Evolutionary conservation across 2,113 vertebrate genomes (phyloP).

Genomic region (Collichthys lucidus): DNA sequence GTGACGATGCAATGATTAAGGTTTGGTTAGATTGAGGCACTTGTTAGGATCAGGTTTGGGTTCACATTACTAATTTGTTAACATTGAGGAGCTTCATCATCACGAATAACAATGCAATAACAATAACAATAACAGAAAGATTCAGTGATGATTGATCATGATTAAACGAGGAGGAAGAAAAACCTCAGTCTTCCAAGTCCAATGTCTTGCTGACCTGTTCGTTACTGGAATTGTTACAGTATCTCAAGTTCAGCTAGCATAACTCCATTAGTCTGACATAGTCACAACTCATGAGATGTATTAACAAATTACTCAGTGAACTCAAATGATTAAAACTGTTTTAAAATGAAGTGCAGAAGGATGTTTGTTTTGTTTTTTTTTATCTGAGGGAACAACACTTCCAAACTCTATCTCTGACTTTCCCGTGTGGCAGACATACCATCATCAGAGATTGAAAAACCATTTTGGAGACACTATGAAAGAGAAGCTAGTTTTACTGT

Average conservation of each 20-base stretch:
- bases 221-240: not conserved
- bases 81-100: not conserved
- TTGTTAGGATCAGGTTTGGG: not conserved
- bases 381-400: not conserved
- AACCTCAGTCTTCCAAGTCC: not conserved
- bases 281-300: not conserved
- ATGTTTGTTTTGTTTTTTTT: not conserved
- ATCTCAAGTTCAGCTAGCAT: not conserved
- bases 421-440: not conserved
- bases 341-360: too few relatives aligned
- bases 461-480: not conserved
- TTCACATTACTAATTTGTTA: not conserved
- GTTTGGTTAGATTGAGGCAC: not conserved
- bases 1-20: not conserved
- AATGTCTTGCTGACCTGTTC: not conserved
- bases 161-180: not conserved
- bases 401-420: not conserved
- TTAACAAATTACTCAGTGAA: not conserved
- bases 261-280: not conserved
- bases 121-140: not conserved
- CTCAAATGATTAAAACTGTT: not conserved
- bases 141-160: not conserved
- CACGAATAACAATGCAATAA: not conserved
- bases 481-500: not conserved
- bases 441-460: not conserved